Evolutionary conservation across 2,113 vertebrate genomes (phyloP).

Genomic region (Sapajus apella): DNA sequence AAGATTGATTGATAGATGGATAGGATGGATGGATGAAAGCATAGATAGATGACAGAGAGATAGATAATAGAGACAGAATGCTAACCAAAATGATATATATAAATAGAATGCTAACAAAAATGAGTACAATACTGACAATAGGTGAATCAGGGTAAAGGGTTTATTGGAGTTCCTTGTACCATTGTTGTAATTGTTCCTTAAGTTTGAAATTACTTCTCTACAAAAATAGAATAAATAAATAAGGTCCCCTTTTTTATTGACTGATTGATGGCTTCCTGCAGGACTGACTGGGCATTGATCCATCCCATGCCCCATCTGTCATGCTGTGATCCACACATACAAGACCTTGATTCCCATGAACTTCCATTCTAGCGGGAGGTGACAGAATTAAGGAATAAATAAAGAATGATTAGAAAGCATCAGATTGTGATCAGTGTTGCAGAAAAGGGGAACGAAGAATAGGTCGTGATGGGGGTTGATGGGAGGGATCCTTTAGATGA

Average conservation of each 20-base stretch:
- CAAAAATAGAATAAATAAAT: neutral
- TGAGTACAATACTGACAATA: neutral
- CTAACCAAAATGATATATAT: neutral
- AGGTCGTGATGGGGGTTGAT: neutral
- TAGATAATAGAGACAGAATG: neutral
- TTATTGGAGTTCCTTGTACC: neutral
- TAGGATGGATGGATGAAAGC: neutral
- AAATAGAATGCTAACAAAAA: neutral
- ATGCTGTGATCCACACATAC: neutral
- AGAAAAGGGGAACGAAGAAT: neutral
- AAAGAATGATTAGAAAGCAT: neutral
- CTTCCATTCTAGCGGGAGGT: neutral
- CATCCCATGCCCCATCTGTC: neutral
- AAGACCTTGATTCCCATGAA: neutral
- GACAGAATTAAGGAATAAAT: neutral
- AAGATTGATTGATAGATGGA: neutral
- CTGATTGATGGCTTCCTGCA: neutral
- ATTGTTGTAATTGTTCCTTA: neutral
- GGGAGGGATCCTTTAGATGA: neutral
- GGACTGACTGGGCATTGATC: neutral
- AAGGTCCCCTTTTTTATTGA: neutral
- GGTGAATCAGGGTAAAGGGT: neutral
- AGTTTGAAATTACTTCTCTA: constrained; percentile 18
- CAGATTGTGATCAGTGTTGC: neutral
- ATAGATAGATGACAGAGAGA: neutral